phyloP scores from a whole-genome alignment of 1,140 invertebrate species.

The Drosophila rufa region DNA sequence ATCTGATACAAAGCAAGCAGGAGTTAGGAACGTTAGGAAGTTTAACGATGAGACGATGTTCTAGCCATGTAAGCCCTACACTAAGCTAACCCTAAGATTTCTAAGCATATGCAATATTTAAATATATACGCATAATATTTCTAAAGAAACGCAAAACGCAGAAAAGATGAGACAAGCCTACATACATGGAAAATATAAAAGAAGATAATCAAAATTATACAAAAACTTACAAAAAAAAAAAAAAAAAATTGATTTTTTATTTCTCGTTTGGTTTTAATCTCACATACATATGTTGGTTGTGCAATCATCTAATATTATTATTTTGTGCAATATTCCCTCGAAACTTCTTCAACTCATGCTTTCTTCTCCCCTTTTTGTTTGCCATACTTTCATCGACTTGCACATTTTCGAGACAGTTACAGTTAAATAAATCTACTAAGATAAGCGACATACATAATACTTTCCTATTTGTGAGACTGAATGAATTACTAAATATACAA shows the following conservation, averaged over 20 bases:
- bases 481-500: constrained; percentile 78
- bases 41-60: constrained; percentile 33
- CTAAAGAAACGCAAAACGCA: constrained; percentile 50
- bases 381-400: constrained; percentile 10
- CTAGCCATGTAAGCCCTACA: constrained; percentile 47
- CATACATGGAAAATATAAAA: constrained; percentile 83
- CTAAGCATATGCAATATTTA: constrained; percentile 53
- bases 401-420: constrained; percentile 16
- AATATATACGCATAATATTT: constrained; percentile 61
- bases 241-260: constrained; percentile 73
- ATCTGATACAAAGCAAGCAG: constrained; percentile 75
- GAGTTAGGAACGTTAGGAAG: constrained; percentile 21
- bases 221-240: constrained; percentile 38
- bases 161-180: constrained; percentile 61
- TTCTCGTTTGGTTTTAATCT: constrained; percentile 49
- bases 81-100: constrained; percentile 56
- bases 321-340: constrained; percentile 43
- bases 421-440: constrained; percentile 23
- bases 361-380: background rate
- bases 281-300: constrained; percentile 51
- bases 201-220: constrained; percentile 83
- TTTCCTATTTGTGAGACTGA: constrained; percentile 83
- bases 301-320: constrained; percentile 23
- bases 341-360: background rate
- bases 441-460: constrained; percentile 65